These are phyloP conservation scores for Gnathonemus longibarbis DNA, from an alignment of 2,113 vertebrate genomes.

Conservation along the genomic window DNA sequence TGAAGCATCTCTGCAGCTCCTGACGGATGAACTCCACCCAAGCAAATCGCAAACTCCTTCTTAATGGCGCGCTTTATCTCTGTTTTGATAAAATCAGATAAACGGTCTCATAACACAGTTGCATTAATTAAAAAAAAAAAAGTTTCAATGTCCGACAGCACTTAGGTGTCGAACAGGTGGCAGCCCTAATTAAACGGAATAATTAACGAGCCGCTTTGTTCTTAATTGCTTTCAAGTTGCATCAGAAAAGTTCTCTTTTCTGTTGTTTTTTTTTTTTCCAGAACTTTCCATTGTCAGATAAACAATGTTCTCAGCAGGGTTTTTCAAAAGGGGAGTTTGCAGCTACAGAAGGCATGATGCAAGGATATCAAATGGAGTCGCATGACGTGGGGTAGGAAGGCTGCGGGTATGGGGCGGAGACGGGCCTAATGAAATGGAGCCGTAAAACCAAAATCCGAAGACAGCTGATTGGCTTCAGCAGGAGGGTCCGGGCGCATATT, in stretches of 20 bases:
- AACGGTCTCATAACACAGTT: neutral
- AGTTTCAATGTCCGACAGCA: constrained; percentile 2
- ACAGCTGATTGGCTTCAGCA: neutral
- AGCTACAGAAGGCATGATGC: neutral
- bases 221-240: constrained; percentile 1
- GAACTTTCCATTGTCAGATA: neutral
- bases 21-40: neutral
- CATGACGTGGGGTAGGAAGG: neutral
- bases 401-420: neutral
- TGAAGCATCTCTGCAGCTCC: neutral
- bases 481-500: neutral
- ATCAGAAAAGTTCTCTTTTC: neutral
- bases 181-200: neutral
- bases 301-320: neutral
- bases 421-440: neutral
- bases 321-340: neutral
- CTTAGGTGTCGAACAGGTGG: constrained; percentile 10
- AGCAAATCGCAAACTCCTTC: neutral
- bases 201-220: neutral
- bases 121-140: constrained; percentile 1
- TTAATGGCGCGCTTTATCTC: constrained; percentile 8
- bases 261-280: neutral
- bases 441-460: too few relatives aligned
- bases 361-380: neutral
- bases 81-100: constrained; percentile 1